A percentile compares a stretch with the other conserved stretches of the same genome.
Evolutionary conservation across 2,888 invertebrate species (phyloP).

Genomic region (Rhimphoctona megacephalus): DNA sequence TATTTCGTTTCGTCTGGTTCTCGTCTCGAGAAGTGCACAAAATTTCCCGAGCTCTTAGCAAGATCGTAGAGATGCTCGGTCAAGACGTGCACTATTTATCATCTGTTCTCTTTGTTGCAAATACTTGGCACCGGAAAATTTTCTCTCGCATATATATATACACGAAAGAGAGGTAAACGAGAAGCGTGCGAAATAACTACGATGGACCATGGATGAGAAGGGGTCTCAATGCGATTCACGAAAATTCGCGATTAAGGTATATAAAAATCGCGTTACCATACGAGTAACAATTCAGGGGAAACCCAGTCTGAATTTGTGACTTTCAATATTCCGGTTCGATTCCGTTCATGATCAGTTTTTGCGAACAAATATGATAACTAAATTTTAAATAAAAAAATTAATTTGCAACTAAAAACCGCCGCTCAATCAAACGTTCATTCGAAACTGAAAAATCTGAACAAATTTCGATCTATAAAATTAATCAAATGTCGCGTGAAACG

Average conservation of each 20-base stretch:
- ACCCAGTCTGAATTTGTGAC: too few species aligned
- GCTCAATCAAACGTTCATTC: too few species aligned
- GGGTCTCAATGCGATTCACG: background rate
- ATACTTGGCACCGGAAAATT: slow-evolving; percentile 54
- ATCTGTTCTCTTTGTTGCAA: slow-evolving; percentile 63
- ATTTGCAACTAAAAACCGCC: too few species aligned
- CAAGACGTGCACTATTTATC: slow-evolving; percentile 56
- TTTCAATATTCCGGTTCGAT: too few species aligned
- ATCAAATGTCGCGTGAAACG: too few species aligned
- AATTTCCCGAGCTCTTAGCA: slow-evolving; percentile 25
- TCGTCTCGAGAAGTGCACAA: slow-evolving; percentile 15
- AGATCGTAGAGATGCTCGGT: slow-evolving; percentile 18
- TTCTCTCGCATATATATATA: slow-evolving; percentile 2
- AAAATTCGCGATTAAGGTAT: background rate
- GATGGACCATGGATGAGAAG: background rate
- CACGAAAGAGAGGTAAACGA: background rate
- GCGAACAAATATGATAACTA: too few species aligned
- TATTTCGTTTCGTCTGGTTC: background rate
- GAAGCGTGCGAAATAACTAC: slow-evolving; percentile 14
- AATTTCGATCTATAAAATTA: background rate
- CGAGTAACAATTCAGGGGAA: background rate
- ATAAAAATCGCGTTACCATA: background rate
- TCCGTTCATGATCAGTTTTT: too few species aligned
- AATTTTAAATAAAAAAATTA: too few species aligned
- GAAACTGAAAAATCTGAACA: too few species aligned